Conservation (phyloP, 2,797 vertebrate genomes). For the Mormyrops boulengeri region DNA sequence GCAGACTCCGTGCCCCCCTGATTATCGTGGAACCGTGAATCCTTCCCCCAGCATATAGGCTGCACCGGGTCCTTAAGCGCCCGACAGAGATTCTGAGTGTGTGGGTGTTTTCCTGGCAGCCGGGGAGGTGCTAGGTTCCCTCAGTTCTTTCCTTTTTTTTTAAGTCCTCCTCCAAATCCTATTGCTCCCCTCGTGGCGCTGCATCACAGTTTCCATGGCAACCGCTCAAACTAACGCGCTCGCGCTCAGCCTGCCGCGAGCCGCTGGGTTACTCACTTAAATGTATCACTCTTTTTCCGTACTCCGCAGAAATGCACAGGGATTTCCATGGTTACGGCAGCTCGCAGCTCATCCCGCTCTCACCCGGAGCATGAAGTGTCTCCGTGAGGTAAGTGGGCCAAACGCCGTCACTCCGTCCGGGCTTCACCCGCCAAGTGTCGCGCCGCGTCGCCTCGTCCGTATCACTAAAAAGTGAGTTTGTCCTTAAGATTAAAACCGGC, state of each 20-base stretch:
- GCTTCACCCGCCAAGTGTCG: background rate
- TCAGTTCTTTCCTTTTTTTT: background rate
- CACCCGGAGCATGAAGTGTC: conserved; percentile 20
- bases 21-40: background rate
- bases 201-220: conserved; percentile 28
- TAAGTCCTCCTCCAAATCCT: background rate
- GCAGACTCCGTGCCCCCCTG: background rate
- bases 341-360: conserved; percentile 12
- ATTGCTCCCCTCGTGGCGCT: conserved; percentile 23
- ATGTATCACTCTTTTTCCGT: conserved; percentile 20
- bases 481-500: background rate
- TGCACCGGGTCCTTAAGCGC: background rate
- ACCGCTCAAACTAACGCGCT: conserved; percentile 26
- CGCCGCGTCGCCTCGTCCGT: background rate
- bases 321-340: conserved; percentile 29
- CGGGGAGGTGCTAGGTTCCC: conserved; percentile 3
- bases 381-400: conserved; percentile 20
- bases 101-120: conserved; percentile 16
- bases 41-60: background rate
- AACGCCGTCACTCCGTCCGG: background rate
- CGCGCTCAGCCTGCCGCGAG: conserved; percentile 25
- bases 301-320: conserved; percentile 19
- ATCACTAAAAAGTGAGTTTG: conserved; percentile 1
- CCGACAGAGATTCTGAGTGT: background rate
- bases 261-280: conserved; percentile 18